Evolutionary conservation across 2,113 vertebrate species (phyloP), one percentile per base, ranked within the genome.

Genomic region (Lethenteron reissneri): DNA sequence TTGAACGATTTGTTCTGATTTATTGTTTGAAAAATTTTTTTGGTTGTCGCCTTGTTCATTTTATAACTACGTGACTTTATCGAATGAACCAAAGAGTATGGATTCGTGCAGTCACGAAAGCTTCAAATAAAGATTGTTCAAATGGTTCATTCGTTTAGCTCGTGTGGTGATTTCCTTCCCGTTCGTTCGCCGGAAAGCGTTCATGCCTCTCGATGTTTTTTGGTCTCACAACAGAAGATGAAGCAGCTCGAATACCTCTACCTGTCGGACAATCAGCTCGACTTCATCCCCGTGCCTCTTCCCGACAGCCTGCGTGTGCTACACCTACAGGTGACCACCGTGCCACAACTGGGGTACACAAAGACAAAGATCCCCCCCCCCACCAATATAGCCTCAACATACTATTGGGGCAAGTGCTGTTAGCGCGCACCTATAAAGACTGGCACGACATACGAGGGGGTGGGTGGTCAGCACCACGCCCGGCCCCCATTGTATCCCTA

Each of bases 311-410:
- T 97, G 41, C 84, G 84, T 21, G 80, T 84, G 72, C 80, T 99
- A 74, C 92, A 99, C 73, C 83, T 99, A 72, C 94, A 99, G 88
- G 94, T 99, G 77, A 58, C 78, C 1, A 68, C 25, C 9, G n/a
- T 68, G 64, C 64, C 41, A 41, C 41, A 41, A 5, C 41, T 41
- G 41, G 41, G 41, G 1, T 41, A 6, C 41, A 41, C 41, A 7
- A 41, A 41, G 41, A 41, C 41, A 41, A 41, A 41, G 41, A 41
- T 5, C 41, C 41, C 41, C 41, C 41, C 6, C 41, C 41, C 25
- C 25, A 25, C 4, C 41, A 41, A 41, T 41, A 41, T 41, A 41
- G 41, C 41, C 6, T 41, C 41, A 41, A 41, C 41, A 41, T 41
- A 41, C 41, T 41, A 41, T 41, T 41, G 6, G 6, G 41, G 41